Percentiles rank a stretch among this genome's conserved stretches.
Conservation (phyloP, 2,797 vertebrate species). For the Lates japonicus region DNA sequence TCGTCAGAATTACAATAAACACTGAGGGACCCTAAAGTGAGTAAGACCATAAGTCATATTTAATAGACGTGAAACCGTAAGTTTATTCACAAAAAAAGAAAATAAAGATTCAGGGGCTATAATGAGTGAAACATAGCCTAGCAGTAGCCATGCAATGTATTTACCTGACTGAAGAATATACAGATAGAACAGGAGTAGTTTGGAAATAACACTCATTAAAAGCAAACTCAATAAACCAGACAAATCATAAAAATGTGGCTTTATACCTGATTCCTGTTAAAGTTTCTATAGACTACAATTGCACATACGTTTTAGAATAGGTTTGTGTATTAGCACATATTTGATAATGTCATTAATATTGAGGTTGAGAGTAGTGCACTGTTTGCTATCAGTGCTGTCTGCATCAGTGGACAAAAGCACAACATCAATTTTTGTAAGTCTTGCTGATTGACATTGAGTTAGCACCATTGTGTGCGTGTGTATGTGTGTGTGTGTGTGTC, state of each 20-base stretch:
- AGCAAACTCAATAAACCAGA: too few relatives aligned
- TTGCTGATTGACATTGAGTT: conserved; percentile 55
- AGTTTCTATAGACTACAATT: neutral
- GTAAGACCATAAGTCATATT: neutral
- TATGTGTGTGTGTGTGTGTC: conserved; percentile 48
- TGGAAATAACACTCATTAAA: neutral
- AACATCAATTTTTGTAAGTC: conserved; percentile 47
- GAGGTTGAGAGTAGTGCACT: neutral
- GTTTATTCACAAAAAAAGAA: neutral
- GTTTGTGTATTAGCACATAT: neutral
- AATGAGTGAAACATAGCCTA: neutral
- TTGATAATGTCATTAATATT: neutral
- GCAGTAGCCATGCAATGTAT: neutral
- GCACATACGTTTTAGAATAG: too few relatives aligned
- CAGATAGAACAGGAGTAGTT: too few relatives aligned
- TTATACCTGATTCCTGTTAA: neutral
- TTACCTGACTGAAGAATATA: neutral
- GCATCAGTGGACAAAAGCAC: conserved; percentile 20
- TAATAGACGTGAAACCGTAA: neutral
- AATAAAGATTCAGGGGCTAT: neutral
- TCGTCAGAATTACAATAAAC: conserved; percentile 61
- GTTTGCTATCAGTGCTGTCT: conserved; percentile 1
- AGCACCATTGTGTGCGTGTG: conserved; percentile 56
- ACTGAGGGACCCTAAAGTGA: conserved; percentile 21
- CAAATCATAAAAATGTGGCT: too few relatives aligned